Base-by-base conservation (phyloP, 2,113 vertebrate species). In the Carassius gibelio region DNA sequence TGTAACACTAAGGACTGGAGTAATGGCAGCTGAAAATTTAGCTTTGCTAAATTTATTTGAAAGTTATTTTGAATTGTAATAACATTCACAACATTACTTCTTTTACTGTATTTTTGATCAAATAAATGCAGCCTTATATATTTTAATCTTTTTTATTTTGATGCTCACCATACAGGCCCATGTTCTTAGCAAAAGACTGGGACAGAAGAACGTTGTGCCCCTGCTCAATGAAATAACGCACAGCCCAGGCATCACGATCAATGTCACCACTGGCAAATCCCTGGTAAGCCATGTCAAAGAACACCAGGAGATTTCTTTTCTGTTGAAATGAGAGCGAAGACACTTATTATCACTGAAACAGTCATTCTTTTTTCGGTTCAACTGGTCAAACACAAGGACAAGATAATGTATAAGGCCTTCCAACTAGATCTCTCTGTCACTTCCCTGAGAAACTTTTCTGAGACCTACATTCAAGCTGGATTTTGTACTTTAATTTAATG, bases 181-280 rank as follows among this genome's bases (percentile, higher is more conserved):
- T 99, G 93, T 99, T 99, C 93, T 99, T 99, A 14, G 98, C 98
- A 0, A 97, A 99, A 26, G 98, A 99, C 92, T 99, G 98, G 0
- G 97, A 95, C 81, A 99, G 90, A 82, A 97, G 83, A 5, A 99
- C 85, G 57, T 99, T 96, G 90, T 97, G 95, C 88, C 97, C 97
- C 90, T 99, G 95, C 14, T 99, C 96, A 0, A 99, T 96, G 94
- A 99, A 99, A 91, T 99, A 68, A 23, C 98, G 97, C 81, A 99
- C 96, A 3, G 98, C 97, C 98, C 97, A 99, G 71, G 98, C 96
- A 0, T 99, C 98, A 48, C 94, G 94, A 88, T 99, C 93, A 8
- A 96, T 97, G 88, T 99, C 97, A 7, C 98, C 98, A 0, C 98
- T 99, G 81, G 98, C 98, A 77, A 99, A 99, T 87, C 98, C 98